Base-by-base conservation (phyloP, 2,797 vertebrate species). In the Eremophila alpestris region DNA sequence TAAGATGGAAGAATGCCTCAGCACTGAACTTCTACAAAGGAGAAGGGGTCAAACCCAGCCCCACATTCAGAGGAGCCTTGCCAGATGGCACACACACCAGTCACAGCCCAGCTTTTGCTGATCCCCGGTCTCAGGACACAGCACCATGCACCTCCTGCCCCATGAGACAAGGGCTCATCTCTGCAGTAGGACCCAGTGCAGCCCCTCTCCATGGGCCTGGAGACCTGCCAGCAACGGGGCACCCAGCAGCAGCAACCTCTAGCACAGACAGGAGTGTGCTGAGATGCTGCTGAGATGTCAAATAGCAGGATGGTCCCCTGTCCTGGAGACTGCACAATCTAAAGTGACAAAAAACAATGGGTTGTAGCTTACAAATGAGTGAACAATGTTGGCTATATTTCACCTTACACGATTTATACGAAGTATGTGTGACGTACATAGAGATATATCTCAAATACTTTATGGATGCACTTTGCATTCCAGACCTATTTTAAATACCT, bases 251-350 rank as follows among this genome's bases (percentile, higher is more conserved):
- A 85, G 29, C 29, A 43, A 43, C 21, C 2, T 46, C 40, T 43
- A 64, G 54, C 24, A 54, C 19, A 73, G n/a, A 22, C 70, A 54
- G 29, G 43, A 89, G 46, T 0, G 0, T 1, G 2, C 40, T 8
- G 62, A 90, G 56, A 45, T n/a, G 40, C 34, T 77, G 36, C 8
- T 68, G 63, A 89, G 70, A 67, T 40, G 43, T 27, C 0, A 1
- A 30, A 69, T 29, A n/a, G 54, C 18, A 11, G n/a, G 13, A 87
- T 20, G 30, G 14, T 23, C 22, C n/a, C 40, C 77, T n/a, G 5
- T 59, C 59, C 48, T 8, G 5, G 29, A 87, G 26, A 21, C 19
- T 29, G 13, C 30, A 77, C 36, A 16, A 40, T 38, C n/a, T 30
- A 22, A 71, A 88, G 13, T n/a, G 54, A 58, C 58, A 78, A 59